Percentiles rank a stretch among this genome's conserved stretches.
Conservation (phyloP, 2,797 vertebrate genomes). For the Notolabrus celidotus region DNA sequence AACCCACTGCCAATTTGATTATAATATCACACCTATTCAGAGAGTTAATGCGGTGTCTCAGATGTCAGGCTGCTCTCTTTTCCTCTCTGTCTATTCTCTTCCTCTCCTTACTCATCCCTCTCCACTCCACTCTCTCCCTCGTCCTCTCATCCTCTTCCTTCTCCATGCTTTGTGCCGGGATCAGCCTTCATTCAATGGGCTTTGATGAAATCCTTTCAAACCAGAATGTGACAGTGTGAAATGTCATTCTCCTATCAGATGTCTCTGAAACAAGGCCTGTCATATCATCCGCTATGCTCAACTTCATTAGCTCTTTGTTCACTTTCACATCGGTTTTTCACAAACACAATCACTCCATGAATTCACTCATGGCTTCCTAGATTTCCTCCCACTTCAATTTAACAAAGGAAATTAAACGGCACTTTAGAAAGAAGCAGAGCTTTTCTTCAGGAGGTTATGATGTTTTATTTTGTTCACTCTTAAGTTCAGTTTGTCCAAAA, state of each 20-base stretch:
- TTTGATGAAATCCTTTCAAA: constrained; percentile 69
- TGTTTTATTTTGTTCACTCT: background rate
- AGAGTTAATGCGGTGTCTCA: constrained; percentile 64
- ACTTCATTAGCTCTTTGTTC: constrained; percentile 67
- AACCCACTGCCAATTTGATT: constrained; percentile 64
- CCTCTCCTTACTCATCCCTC: constrained; percentile 26
- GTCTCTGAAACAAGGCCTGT: constrained; percentile 53
- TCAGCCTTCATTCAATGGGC: constrained; percentile 50
- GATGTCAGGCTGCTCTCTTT: constrained; percentile 56
- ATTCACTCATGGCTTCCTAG: constrained; percentile 34
- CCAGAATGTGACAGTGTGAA: constrained; percentile 52
- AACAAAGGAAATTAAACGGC: constrained; percentile 13
- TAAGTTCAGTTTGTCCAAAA: background rate
- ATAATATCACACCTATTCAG: constrained; percentile 75
- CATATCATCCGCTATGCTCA: constrained; percentile 25
- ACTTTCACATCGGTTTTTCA: constrained; percentile 27
- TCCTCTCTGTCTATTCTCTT: constrained; percentile 19
- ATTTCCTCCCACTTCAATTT: constrained; percentile 30
- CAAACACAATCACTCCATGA: constrained; percentile 26
- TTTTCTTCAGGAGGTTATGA: background rate
- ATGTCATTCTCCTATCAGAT: constrained; percentile 63
- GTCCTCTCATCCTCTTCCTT: constrained; percentile 27
- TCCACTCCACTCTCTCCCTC: constrained; percentile 3
- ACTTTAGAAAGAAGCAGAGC: background rate
- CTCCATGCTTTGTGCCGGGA: constrained; percentile 48